phyloP scores from a whole-genome alignment of 2,797 vertebrate species.

The Taenioides sp. region DNA sequence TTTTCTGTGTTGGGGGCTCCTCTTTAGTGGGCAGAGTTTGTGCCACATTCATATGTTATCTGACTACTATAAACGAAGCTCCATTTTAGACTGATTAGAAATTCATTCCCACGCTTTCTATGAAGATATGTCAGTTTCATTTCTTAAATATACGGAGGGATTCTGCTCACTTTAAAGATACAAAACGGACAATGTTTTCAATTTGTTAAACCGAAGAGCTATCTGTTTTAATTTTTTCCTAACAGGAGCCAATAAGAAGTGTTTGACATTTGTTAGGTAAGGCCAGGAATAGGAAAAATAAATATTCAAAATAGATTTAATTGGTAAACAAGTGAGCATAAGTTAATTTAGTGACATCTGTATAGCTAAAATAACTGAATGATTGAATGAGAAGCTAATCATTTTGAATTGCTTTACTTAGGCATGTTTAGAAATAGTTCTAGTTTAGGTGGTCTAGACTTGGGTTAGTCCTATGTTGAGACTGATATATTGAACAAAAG shows the following conservation, averaged over 20 bases:
- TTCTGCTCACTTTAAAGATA: slow-evolving; percentile 42
- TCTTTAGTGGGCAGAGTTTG: slow-evolving; percentile 47
- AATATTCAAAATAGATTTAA: slow-evolving; percentile 29
- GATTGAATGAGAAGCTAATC: too few species aligned
- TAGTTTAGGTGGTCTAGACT: too few species aligned
- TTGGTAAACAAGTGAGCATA: slow-evolving; percentile 1
- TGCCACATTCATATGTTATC: slow-evolving; percentile 47
- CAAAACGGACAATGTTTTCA: slow-evolving; percentile 48
- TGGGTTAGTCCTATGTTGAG: too few species aligned
- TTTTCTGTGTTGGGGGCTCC: slow-evolving; percentile 43
- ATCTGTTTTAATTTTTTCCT: slow-evolving; percentile 39
- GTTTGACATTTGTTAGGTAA: slow-evolving; percentile 23
- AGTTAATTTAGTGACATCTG: not conserved
- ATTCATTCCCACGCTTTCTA: slow-evolving; percentile 40
- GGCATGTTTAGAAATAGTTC: too few species aligned
- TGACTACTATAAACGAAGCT: slow-evolving; percentile 49
- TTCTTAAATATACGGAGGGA: slow-evolving; percentile 49
- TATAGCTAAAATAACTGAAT: not conserved
- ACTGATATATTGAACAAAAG: too few species aligned
- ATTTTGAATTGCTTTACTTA: too few species aligned
- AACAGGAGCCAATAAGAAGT: slow-evolving; percentile 23
- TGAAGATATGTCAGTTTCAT: slow-evolving; percentile 63
- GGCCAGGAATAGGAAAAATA: slow-evolving; percentile 24
- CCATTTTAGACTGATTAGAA: slow-evolving; percentile 59
- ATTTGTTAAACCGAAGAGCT: slow-evolving; percentile 27